Evolutionary conservation across 2,888 invertebrate species (phyloP), one percentile per base, ranked within the genome.

Genomic region (Beris chalybata): DNA sequence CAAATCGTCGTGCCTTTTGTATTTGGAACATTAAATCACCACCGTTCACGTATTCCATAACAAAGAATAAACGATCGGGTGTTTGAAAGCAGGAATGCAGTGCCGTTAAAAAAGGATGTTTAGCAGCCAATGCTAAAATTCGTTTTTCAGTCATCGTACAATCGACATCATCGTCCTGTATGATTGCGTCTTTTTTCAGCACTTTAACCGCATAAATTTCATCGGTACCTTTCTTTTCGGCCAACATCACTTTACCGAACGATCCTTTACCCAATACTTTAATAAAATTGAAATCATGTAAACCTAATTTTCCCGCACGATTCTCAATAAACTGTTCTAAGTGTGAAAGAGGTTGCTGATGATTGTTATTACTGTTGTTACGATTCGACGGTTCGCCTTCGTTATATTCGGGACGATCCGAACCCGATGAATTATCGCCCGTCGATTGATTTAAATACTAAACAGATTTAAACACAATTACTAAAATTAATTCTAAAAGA

Each of bases 1-100:
- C 97, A 83, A 99, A 99, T 83, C 97, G 97, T 70, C 97, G 86
- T 70, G 97, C 95, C 76, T 95, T 88, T 83, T 99, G 98, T 74
- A 99, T 99, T 88, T 99, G 98, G 85, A 97, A 97, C 97, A 97
- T 97, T 75, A 97, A 85, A 83, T 95, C 97, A 74, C 97, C 98
- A 73, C 98, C 99, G 82, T 97, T 95, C 64, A 99, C 97, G 82
- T 97, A 98, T 83, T 98, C 98, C 98, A 99, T 99, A 72, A 98
- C 97, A 83, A 99, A 98, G 86, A 97, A 98, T 72, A 99, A 85
- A 11, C 95, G 89, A 80, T 96, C 96, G 79, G 89, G 87, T 66
- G 97, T 98, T 83, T 98, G 98, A 86, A 97, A 98, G 84, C 95
- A 96, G 77, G 92, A 95, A 85, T 95, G 94, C 75, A 98, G 86